A percentile compares a stretch with the other conserved stretches of the same genome.
These are phyloP conservation scores for Melanotaenia duboulayi DNA, from an alignment of 2,113 vertebrate genomes.

Conservation along the genomic window DNA sequence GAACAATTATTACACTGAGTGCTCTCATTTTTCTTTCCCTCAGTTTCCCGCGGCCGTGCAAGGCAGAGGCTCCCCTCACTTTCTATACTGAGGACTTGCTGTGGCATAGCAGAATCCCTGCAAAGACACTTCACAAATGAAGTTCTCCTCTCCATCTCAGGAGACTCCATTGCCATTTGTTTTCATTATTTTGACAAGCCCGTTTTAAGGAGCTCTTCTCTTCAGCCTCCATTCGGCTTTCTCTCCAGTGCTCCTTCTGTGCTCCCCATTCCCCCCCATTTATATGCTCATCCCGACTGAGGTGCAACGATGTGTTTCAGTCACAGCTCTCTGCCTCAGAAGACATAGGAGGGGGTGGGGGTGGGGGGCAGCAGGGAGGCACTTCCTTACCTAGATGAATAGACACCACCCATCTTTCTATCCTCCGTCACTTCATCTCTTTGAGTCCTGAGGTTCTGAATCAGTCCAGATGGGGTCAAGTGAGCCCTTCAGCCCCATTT, in stretches of 20 bases:
- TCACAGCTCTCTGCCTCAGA: slow-evolving; percentile 80
- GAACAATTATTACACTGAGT: slow-evolving; percentile 85
- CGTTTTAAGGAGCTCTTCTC: slow-evolving; percentile 77
- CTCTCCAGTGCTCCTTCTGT: slow-evolving; percentile 30
- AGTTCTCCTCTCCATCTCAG: slow-evolving; percentile 81
- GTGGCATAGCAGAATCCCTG: slow-evolving; percentile 55
- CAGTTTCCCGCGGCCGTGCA: slow-evolving; percentile 30
- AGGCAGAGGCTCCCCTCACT: slow-evolving; percentile 24
- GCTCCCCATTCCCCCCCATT: slow-evolving; percentile 49
- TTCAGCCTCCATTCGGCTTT: slow-evolving; percentile 55
- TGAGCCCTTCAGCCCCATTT: slow-evolving; percentile 2
- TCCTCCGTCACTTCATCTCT: slow-evolving; percentile 39
- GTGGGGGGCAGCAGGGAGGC: slow-evolving; percentile 51
- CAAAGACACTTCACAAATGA: slow-evolving; percentile 79
- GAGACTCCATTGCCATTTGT: slow-evolving; percentile 82
- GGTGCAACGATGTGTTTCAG: slow-evolving; percentile 80
- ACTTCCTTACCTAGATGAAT: slow-evolving; percentile 77
- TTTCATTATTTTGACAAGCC: slow-evolving; percentile 86
- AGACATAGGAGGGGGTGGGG: slow-evolving; percentile 52
- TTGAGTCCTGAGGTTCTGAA: slow-evolving; percentile 42
- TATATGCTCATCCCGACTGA: slow-evolving; percentile 77
- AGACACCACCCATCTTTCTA: slow-evolving; percentile 66
- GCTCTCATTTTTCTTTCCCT: slow-evolving; percentile 80
- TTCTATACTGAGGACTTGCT: slow-evolving; percentile 56
- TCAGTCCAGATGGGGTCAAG: slow-evolving; percentile 32